Evolutionary conservation across 2,888 invertebrate species (phyloP).

Genomic region (Oscheius sp.): DNA sequence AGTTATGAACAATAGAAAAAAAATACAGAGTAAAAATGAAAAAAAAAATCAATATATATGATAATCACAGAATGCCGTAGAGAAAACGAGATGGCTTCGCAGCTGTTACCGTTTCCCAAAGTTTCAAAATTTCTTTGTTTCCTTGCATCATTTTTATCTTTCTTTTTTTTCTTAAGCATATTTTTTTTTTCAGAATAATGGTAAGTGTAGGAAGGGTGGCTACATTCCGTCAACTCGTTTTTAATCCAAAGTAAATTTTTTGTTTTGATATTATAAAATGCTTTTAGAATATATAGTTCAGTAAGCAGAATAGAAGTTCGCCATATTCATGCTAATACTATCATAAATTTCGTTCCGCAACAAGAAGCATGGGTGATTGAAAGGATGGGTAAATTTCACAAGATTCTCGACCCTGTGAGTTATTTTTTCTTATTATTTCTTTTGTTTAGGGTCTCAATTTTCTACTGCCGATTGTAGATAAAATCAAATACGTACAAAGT

Average conservation of each 20-base stretch:
- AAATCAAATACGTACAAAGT: constrained; percentile 95
- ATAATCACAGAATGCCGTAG: not conserved
- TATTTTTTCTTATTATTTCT: not conserved
- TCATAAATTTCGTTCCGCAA: constrained; percentile 96
- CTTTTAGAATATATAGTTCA: not conserved
- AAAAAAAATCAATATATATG: not conserved
- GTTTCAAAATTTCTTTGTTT: constrained; percentile 12
- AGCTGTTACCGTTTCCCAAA: no score
- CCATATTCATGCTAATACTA: constrained; percentile 81
- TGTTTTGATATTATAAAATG: not conserved
- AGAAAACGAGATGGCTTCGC: no score
- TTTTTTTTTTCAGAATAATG: not conserved
- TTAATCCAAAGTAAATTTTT: constrained; percentile 7
- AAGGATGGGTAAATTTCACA: constrained; percentile 94
- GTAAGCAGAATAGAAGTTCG: constrained; percentile 19
- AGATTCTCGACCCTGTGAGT: constrained; percentile 83
- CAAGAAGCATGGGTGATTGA: constrained; percentile 99
- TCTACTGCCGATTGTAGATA: constrained; percentile 88
- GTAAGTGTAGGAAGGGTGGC: not conserved
- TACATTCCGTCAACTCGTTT: not conserved
- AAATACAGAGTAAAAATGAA: not conserved
- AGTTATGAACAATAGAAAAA: no score
- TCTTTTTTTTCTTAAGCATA: not conserved
- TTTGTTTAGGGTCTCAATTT: constrained; percentile 83
- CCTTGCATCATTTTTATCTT: not conserved